These are phyloP conservation scores for Notarius quadriscutis DNA, from an alignment of 2,113 vertebrate genomes.

Conservation along the genomic window DNA sequence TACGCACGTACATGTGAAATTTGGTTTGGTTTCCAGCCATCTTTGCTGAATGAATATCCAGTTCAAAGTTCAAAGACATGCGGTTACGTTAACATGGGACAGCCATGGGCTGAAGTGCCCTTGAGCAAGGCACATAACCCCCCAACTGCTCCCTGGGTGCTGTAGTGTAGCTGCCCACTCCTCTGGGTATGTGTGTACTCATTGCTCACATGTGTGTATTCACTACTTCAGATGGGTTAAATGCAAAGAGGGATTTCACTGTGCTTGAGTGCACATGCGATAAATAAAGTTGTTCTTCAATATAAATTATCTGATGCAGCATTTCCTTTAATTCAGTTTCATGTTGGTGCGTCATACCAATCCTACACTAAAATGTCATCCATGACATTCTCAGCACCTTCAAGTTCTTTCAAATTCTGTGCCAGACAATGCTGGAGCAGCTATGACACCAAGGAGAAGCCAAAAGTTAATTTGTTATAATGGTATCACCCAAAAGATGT, in stretches of 20 bases:
- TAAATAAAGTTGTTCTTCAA: too few species aligned
- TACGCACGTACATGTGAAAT: not conserved
- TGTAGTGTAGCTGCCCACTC: too few species aligned
- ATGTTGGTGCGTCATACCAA: not conserved
- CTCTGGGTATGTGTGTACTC: too few species aligned
- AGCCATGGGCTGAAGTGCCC: too few species aligned
- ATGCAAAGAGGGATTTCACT: too few species aligned
- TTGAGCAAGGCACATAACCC: too few species aligned
- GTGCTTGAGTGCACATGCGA: too few species aligned
- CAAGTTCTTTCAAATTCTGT: not conserved
- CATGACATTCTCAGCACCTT: not conserved
- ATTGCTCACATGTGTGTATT: too few species aligned
- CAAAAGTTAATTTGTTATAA: not conserved
- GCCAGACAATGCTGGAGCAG: not conserved
- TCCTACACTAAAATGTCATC: not conserved
- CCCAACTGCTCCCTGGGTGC: too few species aligned
- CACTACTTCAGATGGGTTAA: too few species aligned
- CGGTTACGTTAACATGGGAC: too few species aligned
- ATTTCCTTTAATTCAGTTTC: not conserved
- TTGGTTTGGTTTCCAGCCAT: not conserved
- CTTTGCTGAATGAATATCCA: not conserved
- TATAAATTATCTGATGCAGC: not conserved
- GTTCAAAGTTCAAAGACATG: too few species aligned
- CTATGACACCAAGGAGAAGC: not conserved
- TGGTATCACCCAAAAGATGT: not conserved